Percentiles rank a stretch among this genome's conserved stretches.
These are phyloP conservation scores for Pteromalus puparum DNA, from an alignment of 1,140 invertebrate species.

Conservation along the genomic window DNA sequence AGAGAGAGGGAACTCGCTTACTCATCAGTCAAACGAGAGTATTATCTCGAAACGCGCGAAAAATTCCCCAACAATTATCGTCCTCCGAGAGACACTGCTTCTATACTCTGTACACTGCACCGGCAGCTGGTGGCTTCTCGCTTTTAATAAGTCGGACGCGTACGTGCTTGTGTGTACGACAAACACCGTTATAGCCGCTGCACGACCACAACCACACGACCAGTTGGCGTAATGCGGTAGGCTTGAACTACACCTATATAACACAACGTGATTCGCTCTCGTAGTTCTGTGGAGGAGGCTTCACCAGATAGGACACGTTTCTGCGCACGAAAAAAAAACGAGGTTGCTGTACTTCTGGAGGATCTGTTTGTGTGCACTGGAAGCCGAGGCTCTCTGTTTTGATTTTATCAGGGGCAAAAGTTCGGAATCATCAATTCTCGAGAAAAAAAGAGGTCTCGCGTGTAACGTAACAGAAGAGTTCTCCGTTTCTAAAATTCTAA, in stretches of 20 bases:
- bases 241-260: conserved; percentile 4
- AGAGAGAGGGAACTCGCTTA: neutral
- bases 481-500: neutral
- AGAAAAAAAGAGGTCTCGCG: neutral
- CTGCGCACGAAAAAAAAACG: neutral
- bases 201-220: conserved; percentile 39
- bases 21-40: neutral
- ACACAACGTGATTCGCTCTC: neutral
- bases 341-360: neutral
- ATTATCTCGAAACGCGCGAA: neutral
- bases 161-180: conserved; percentile 46
- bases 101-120: too few relatives aligned
- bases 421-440: neutral
- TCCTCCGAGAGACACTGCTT: neutral
- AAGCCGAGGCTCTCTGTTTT: conserved; percentile 12
- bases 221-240: conserved; percentile 53
- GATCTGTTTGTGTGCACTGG: neutral
- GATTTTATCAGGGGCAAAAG: neutral
- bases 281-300: neutral
- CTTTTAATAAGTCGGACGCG: conserved; percentile 44
- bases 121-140: neutral
- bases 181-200: conserved; percentile 57
- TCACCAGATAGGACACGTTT: conserved; percentile 24
- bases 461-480: neutral
- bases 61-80: neutral